Percentiles rank a stretch among this genome's conserved stretches.
These are phyloP conservation scores for Lamprotornis superbus DNA, from an alignment of 2,113 vertebrate genomes.

Conservation along the genomic window DNA sequence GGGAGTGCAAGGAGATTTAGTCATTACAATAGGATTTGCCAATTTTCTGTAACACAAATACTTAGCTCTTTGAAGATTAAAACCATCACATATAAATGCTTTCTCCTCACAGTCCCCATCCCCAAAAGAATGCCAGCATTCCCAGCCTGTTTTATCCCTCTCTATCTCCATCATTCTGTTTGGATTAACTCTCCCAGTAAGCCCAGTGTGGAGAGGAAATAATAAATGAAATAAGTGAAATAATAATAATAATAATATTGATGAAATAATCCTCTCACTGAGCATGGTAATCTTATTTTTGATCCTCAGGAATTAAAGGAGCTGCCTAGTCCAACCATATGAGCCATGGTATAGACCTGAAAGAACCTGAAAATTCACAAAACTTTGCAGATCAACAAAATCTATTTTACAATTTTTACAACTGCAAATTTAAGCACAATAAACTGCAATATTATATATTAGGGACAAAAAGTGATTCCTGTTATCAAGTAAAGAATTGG, in stretches of 20 bases:
- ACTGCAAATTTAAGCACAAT: neutral
- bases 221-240: neutral
- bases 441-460: no score
- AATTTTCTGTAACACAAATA: constrained; percentile 1
- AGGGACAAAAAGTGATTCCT: neutral
- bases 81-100: no score
- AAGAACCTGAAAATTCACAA: neutral
- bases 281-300: neutral
- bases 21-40: constrained; percentile 39
- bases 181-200: neutral
- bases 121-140: constrained; percentile 39
- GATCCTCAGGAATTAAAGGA: neutral
- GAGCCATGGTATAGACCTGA: neutral
- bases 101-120: neutral
- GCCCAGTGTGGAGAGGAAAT: neutral
- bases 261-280: neutral
- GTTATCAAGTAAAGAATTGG: neutral
- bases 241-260: neutral
- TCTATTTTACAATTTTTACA: neutral
- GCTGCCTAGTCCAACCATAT: neutral
- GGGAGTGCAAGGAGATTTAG: neutral
- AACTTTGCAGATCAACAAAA: neutral
- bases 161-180: neutral
- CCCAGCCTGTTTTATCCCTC: constrained; percentile 32
- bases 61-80: no score